These are phyloP conservation scores for Calcarius lapponicus DNA, from an alignment of 2,797 vertebrate genomes.

Conservation along the genomic window DNA sequence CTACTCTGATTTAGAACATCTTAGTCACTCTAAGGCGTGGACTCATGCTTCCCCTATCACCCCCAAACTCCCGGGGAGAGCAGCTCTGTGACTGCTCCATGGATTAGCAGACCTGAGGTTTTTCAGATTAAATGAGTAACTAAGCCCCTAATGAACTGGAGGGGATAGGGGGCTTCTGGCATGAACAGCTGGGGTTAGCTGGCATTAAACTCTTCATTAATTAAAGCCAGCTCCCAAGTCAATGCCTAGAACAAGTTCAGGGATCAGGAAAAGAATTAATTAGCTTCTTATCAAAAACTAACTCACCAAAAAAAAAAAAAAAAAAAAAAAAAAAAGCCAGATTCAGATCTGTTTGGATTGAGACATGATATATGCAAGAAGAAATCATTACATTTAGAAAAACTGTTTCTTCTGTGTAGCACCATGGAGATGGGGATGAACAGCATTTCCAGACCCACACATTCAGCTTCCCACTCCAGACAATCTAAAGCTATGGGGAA, in stretches of 20 bases:
- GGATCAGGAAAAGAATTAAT: background rate
- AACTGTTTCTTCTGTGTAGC: background rate
- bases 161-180: background rate
- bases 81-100: background rate
- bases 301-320: background rate
- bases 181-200: background rate
- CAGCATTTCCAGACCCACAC: background rate
- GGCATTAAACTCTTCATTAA: background rate
- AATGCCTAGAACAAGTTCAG: background rate
- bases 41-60: background rate
- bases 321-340: background rate
- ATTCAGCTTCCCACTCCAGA: background rate
- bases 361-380: background rate
- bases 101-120: background rate
- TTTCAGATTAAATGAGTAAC: background rate
- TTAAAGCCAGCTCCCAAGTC: background rate
- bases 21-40: background rate
- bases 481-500: background rate
- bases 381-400: background rate
- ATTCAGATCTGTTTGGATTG: background rate
- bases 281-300: background rate
- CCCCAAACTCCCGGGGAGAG: background rate
- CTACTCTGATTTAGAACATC: background rate
- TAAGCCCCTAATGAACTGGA: background rate
- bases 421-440: background rate